Evolutionary conservation across 2,113 vertebrate genomes (phyloP), one percentile per base, ranked within the genome.

Genomic region (Aptenodytes patagonicus): DNA sequence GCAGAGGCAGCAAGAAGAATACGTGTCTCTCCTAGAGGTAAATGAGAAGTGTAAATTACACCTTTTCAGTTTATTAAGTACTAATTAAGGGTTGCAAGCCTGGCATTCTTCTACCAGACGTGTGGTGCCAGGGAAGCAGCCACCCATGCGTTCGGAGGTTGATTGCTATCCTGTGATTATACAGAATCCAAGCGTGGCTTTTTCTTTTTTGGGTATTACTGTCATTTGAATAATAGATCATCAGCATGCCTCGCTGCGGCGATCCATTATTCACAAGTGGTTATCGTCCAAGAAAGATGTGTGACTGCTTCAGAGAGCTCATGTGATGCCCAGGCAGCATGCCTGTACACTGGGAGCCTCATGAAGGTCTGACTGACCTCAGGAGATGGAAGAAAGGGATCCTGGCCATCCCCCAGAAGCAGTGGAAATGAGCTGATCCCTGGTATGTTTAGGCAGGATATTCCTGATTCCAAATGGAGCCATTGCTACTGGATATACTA

Each of bases 11-110:
- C 54, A 64, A 77, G 79, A 87, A 73, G 75, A 93, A 58, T 60
- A 73, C 5, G 6, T 75, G 57, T 85, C 89, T 79, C 36, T 92
- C 44, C 61, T 36, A 55, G 68, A 95, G 79, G 87, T 91, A 94
- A 91, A 92, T 55, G 52, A 93, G 62, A 73, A 96, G 55, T 69
- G 72, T 87, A 96, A 96, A 95, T 97, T 65, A n/a, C 52, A 93
- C 66, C 77, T 95, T 93, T 95, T 85, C 91, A 57, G 54, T 93
- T 96, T 96, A 92, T 95, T 90, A 94, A 85, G 42, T 87, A 40
- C 83, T 96, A 96, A 96, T 96, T 96, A 95, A 94, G 28, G 51
- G 55, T 89, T 95, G 62, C 69, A 79, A 88, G 47, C 55, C 72
- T 84, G 72, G 77, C 72, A 61, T 93, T 64, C 90, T 88, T 92